phyloP scores from a whole-genome alignment of 2,113 vertebrate species.

The Aplodontia rufa region DNA sequence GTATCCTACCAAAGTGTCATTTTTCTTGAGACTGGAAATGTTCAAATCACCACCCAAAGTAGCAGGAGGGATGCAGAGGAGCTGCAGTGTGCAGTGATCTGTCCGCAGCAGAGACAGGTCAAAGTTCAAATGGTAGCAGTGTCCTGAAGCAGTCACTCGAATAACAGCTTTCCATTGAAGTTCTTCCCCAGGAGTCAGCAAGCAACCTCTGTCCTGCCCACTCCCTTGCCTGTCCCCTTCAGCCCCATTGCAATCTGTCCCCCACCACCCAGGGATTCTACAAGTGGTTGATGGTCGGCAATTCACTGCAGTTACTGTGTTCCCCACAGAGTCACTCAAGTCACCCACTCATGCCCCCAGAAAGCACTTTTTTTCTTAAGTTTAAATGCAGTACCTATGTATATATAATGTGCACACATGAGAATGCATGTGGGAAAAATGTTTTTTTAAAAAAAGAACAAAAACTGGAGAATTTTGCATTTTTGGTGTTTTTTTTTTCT shows the following conservation, averaged over 20 bases:
- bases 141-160: conserved; percentile 77
- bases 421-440: conserved; percentile 1
- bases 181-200: conserved; percentile 56
- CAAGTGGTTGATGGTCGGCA: conserved; percentile 39
- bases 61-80: conserved; percentile 59
- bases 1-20: conserved; percentile 46
- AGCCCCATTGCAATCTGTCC: conserved; percentile 72
- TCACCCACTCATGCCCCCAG: not conserved
- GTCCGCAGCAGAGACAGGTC: conserved; percentile 80
- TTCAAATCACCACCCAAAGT: conserved; percentile 55
- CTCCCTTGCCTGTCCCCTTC: conserved; percentile 62
- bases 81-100: conserved; percentile 73
- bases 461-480: conserved; percentile 82
- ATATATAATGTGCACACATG: not conserved
- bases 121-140: conserved; percentile 81
- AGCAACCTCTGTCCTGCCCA: not conserved
- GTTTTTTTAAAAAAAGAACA: conserved; percentile 77
- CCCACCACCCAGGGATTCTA: conserved; percentile 63
- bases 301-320: conserved; percentile 56
- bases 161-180: conserved; percentile 78
- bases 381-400: conserved; percentile 5
- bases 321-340: not conserved
- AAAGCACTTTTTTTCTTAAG: conserved; percentile 76
- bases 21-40: conserved; percentile 53
- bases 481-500: conserved; percentile 82